Evolutionary conservation across 2,888 invertebrate genomes (phyloP).

Genomic region (Acrocera orbiculus): DNA sequence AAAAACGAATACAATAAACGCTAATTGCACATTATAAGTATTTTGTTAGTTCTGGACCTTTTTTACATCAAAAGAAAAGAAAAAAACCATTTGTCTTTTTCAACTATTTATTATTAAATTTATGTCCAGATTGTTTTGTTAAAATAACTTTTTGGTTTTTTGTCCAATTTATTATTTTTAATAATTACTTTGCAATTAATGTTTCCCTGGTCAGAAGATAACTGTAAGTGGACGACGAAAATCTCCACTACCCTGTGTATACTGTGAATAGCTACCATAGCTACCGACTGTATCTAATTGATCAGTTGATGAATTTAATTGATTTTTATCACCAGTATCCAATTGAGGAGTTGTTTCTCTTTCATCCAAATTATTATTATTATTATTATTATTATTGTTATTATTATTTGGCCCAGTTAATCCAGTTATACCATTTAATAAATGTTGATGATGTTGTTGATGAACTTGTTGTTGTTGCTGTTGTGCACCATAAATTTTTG

Average conservation of each 20-base stretch:
- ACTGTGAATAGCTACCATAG: slow-evolving; percentile 26
- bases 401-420: slow-evolving; percentile 12
- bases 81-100: slow-evolving; percentile 5
- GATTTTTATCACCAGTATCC: slow-evolving; percentile 22
- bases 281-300: too few species aligned
- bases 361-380: slow-evolving; percentile 22
- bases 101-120: slow-evolving; percentile 10
- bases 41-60: too few species aligned
- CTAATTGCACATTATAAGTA: too few species aligned
- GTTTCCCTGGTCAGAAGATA: slow-evolving; percentile 29
- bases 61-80: too few species aligned
- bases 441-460: slow-evolving; percentile 22
- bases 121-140: slow-evolving; percentile 9
- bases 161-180: slow-evolving; percentile 2
- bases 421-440: slow-evolving; percentile 18
- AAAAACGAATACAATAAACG: too few species aligned
- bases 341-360: slow-evolving; percentile 28
- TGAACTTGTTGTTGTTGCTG: slow-evolving; percentile 25
- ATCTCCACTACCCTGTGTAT: slow-evolving; percentile 20
- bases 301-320: slow-evolving; percentile 27
- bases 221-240: slow-evolving; percentile 30
- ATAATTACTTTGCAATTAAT: slow-evolving; percentile 6
- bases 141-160: slow-evolving; percentile 7
- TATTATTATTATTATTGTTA: slow-evolving; percentile 16
- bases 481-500: slow-evolving; percentile 28